Percentiles rank a stretch among this genome's conserved stretches.
Evolutionary conservation across 2,113 vertebrate genomes (phyloP).

Genomic region (Gasterosteus aculeatus): DNA sequence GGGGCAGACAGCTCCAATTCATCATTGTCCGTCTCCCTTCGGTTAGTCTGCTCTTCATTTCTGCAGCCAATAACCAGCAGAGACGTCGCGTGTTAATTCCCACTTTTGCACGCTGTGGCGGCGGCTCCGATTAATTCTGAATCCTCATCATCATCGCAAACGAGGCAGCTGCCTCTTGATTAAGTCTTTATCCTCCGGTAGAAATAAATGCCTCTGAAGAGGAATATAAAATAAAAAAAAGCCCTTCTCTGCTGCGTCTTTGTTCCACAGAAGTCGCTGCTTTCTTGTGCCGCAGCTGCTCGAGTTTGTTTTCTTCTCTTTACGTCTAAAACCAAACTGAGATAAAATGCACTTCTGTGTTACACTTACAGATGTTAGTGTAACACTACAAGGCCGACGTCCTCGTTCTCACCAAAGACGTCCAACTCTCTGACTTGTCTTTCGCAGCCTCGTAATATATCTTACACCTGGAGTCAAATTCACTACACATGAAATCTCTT

Average conservation of each 20-base stretch:
- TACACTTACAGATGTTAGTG: conserved; percentile 40
- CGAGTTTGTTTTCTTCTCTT: conserved; percentile 70
- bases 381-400: conserved; percentile 22
- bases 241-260: conserved; percentile 52
- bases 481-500: conserved; percentile 14
- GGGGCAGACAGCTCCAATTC: conserved; percentile 38
- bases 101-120: conserved; percentile 53
- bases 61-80: conserved; percentile 49
- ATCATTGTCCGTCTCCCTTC: conserved; percentile 52
- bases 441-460: conserved; percentile 38
- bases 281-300: conserved; percentile 71
- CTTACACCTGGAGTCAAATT: conserved; percentile 33
- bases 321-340: conserved; percentile 67
- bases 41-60: conserved; percentile 50
- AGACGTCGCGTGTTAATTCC: conserved; percentile 64
- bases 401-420: not conserved
- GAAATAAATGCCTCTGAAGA: conserved; percentile 70
- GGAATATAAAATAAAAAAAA: conserved; percentile 62
- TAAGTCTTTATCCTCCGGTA: conserved; percentile 76
- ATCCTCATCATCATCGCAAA: conserved; percentile 72
- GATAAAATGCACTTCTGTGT: conserved; percentile 69
- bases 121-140: conserved; percentile 70
- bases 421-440: conserved; percentile 25
- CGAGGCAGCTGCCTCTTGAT: conserved; percentile 68
- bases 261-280: conserved; percentile 52